Percentiles rank a stretch among this genome's conserved stretches.
These are phyloP conservation scores for Parus major DNA, from an alignment of 2,113 vertebrate species.

Conservation along the genomic window DNA sequence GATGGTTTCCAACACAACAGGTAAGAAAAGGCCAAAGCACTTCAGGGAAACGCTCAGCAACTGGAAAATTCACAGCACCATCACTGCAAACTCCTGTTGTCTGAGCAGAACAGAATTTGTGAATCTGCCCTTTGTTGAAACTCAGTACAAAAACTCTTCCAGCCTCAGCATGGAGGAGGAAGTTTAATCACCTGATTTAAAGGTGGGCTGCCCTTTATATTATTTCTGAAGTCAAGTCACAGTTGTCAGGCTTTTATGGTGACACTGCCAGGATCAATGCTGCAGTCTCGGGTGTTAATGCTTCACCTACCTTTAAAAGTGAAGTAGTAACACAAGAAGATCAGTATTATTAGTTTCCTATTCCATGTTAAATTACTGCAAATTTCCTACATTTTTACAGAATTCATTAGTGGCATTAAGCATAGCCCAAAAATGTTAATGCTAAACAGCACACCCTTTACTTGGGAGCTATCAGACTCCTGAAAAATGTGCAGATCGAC, in stretches of 20 bases:
- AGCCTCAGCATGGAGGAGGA: neutral
- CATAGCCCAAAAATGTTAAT: neutral
- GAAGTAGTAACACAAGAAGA: slow-evolving; percentile 36
- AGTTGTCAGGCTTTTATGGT: neutral
- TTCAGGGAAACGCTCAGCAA: neutral
- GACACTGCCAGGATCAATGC: slow-evolving; percentile 24
- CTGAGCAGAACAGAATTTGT: neutral
- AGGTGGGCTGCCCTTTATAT: slow-evolving; percentile 14
- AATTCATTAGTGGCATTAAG: slow-evolving; percentile 27
- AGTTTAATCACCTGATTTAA: slow-evolving; percentile 31
- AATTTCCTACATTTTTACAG: neutral
- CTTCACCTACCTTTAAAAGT: slow-evolving; percentile 64
- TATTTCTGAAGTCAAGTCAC: slow-evolving; percentile 10
- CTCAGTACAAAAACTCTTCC: neutral
- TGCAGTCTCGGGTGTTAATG: slow-evolving; percentile 40
- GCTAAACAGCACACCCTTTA: neutral
- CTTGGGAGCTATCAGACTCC: neutral
- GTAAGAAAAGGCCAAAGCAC: neutral
- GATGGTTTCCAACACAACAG: neutral
- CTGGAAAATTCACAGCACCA: neutral
- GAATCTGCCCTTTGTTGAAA: neutral
- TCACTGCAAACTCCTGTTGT: neutral
- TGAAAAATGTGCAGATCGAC: neutral
- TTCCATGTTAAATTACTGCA: slow-evolving; percentile 8
- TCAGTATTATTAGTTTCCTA: slow-evolving; percentile 51